phyloP scores from a whole-genome alignment of 2,888 invertebrate genomes.

The Tricholauxania praeusta region DNA sequence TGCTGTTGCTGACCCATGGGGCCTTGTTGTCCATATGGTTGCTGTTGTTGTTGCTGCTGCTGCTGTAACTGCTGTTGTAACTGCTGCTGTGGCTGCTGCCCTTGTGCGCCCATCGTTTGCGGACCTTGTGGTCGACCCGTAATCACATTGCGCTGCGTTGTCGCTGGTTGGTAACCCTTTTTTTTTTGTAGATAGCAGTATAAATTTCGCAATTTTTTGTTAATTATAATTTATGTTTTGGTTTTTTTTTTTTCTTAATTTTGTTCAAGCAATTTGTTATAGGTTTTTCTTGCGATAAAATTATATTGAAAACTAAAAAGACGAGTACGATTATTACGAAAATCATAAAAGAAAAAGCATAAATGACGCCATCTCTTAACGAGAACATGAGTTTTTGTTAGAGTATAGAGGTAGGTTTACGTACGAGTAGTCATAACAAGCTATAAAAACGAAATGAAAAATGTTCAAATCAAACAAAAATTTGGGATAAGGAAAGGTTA shows the following conservation, averaged over 20 bases:
- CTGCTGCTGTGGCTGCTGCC: constrained; percentile 68
- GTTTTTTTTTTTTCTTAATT: constrained; percentile 40
- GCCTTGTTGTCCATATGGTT: constrained; percentile 67
- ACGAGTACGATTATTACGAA: neutral
- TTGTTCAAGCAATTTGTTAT: constrained; percentile 44
- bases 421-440: constrained; percentile 37
- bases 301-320: constrained; percentile 5
- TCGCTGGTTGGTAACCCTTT: constrained; percentile 62
- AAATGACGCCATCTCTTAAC: constrained; percentile 15
- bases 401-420: constrained; percentile 41
- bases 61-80: constrained; percentile 68
- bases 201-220: constrained; percentile 34
- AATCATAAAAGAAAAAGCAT: constrained; percentile 9
- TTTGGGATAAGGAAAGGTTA: constrained; percentile 32
- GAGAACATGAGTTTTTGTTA: constrained; percentile 12
- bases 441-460: constrained; percentile 26
- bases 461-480: constrained; percentile 26
- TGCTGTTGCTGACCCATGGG: constrained; percentile 62
- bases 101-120: constrained; percentile 71
- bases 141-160: constrained; percentile 59
- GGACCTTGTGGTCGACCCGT: constrained; percentile 59
- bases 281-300: constrained; percentile 32
- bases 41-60: constrained; percentile 64
- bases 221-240: constrained; percentile 37
- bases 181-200: constrained; percentile 40